Evolutionary conservation across 2,797 vertebrate genomes (phyloP).

Genomic region (Megalops cyprinoides): DNA sequence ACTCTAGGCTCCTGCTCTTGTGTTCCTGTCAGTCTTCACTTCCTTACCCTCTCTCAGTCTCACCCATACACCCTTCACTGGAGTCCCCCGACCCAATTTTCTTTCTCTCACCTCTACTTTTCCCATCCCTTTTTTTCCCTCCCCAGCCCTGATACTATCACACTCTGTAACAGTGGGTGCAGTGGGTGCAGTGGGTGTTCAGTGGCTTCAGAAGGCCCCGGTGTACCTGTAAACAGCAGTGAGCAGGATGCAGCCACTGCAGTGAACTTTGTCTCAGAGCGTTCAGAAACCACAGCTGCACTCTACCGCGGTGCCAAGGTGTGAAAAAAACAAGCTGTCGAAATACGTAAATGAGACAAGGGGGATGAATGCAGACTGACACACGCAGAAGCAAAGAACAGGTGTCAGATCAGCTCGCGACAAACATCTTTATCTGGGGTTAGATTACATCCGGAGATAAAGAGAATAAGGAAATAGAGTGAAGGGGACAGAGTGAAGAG

Average conservation of each 20-base stretch:
- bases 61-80: no score
- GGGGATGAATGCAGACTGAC: not conserved
- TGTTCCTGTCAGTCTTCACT: no score
- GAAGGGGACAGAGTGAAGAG: not conserved
- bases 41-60: no score
- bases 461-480: not conserved
- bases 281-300: not conserved
- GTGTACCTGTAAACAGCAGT: not conserved
- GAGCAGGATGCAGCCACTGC: not conserved
- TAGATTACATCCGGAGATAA: conserved; percentile 16
- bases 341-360: not conserved
- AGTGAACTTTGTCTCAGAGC: not conserved
- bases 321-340: conserved; percentile 19
- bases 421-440: conserved; percentile 34
- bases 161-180: not conserved
- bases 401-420: not conserved
- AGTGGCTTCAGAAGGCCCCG: no score
- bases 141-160: not conserved
- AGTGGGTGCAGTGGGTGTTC: not conserved
- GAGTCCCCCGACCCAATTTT: not conserved
- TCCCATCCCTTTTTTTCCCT: no score
- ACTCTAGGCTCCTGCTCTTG: no score
- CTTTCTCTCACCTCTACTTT: no score
- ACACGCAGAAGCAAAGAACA: not conserved
- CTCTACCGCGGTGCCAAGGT: not conserved